Evolutionary conservation across 92 coral and sea anemone species (phyloP), one percentile per base, ranked within the genome.

Genomic region (Ricordea florida): DNA sequence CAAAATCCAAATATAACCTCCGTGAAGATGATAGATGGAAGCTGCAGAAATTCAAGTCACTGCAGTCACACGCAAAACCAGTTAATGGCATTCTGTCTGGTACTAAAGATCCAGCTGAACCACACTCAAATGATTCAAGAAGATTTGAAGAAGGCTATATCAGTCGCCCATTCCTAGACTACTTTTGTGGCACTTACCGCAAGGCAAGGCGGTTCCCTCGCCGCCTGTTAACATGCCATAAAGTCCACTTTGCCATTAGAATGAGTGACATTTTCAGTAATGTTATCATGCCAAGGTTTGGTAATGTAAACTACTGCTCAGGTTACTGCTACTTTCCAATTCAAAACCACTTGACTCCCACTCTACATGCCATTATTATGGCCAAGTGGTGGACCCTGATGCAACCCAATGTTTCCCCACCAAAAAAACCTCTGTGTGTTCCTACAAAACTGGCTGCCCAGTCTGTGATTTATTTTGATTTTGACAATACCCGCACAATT

Each of bases 291-390:
- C 71, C 71, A 3, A 32, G 18, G 35, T 16, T 14, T 26, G 56
- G 25, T 1, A 9, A 41, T 18, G 4, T 64, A 0, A 64, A 64
- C 56, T 41, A 41, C 49, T 64, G 71, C n/a, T 37, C 38, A 32
- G 71, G 71, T 32, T 64, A 64, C 15, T 64, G 71, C 26, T 30
- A 29, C 20, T 64, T 64, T 15, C 71, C 71, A 41, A 41, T 64
- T 9, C 56, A 41, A 18, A 64, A 64, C 29, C 71, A 64, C 56
- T 5, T 64, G 36, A 64, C 56, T 9, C 71, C 71, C n/a, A 64
- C 71, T 24, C 22, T 24, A 3, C 71, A 64, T 64, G 71, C 71
- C n/a, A 4, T 64, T 16, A 24, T 44, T 10, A 38, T 42, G 56
- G 71, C 71, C 24, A 0, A 29, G 16, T 25, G 33, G 53, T 59